Base-by-base conservation (phyloP, 2,888 invertebrate species). In the Thumatha senex region DNA sequence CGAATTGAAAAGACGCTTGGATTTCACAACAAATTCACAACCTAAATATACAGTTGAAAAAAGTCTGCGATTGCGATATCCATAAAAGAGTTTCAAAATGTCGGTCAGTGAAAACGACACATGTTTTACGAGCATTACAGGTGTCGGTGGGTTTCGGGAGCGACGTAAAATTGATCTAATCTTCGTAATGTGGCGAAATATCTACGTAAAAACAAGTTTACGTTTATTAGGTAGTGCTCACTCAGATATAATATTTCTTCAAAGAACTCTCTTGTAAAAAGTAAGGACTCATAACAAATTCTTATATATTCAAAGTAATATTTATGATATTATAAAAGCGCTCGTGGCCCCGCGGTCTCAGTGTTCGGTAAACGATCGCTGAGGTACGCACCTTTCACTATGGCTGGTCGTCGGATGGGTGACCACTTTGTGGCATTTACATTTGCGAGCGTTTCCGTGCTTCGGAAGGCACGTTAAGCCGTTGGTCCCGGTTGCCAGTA, bases 31-130 rank as follows among this genome's bases (percentile, higher is more conserved):
- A 44, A 35, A 47, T 45, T 48, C 56, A 7, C 36, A 54, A 46
- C 51, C 44, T 50, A 61, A 63, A 57, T 61, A 56, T 54, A 61
- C 34, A 38, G 36, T 42, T 40, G 30, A 62, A 61, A 66, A 69
- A 73, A 63, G 51, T 45, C 48, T 34, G 40, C 34, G 18, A 24
- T 12, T 18, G 51, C 30, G 44, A 43, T 48, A 46, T 51, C 54
- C 64, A 70, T 71, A 71, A 71, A 74, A 64, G 56, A 52, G 62
- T 59, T 67, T 66, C 60, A 67, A 70, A 76, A 72, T 70, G 73
- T 72, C 76, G 78, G 78, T 73, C 78, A 78, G 70, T 73, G 62
- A 63, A 70, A 67, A 66, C 72, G 71, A 56, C 60, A 58, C 59
- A 51, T 57, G 50, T 61, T 76, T 67, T 67, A 67, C 63, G 67